Evolutionary conservation across 2,797 vertebrate genomes (phyloP).

Genomic region (Crenuchus spilurus): DNA sequence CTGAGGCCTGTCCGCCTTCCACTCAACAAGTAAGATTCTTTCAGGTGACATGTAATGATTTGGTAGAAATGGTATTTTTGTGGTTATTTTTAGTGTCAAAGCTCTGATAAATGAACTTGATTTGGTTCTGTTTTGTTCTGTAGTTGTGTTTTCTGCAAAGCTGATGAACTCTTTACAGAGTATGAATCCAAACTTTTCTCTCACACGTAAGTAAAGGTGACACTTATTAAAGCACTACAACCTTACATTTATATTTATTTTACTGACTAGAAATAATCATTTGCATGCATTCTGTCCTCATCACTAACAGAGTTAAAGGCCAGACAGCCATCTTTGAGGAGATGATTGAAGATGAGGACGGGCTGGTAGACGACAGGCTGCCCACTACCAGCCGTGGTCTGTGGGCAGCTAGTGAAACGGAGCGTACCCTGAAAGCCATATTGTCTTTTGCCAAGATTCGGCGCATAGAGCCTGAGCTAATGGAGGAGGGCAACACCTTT

Average conservation of each 20-base stretch:
- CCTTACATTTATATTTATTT: background rate
- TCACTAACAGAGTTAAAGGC: conserved; percentile 86
- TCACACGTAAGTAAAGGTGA: conserved; percentile 88
- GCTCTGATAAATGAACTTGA: background rate
- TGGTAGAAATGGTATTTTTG: no score
- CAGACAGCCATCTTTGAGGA: conserved; percentile 98
- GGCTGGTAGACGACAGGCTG: conserved; percentile 91
- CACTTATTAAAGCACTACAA: background rate
- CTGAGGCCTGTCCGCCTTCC: conserved; percentile 90
- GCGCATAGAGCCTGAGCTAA: conserved; percentile 82
- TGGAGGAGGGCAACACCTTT: conserved; percentile 91
- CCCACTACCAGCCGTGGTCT: conserved; percentile 95
- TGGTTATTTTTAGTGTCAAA: background rate
- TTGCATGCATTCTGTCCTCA: background rate
- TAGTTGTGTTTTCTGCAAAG: conserved; percentile 98
- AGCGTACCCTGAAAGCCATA: conserved; percentile 90
- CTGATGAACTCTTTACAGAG: conserved; percentile 95
- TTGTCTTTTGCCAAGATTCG: conserved; percentile 91
- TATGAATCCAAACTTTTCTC: conserved; percentile 98
- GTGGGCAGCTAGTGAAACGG: conserved; percentile 93
- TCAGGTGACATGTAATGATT: background rate
- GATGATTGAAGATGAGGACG: conserved; percentile 98
- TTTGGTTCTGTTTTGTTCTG: conserved; percentile 11
- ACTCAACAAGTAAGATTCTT: conserved; percentile 89
- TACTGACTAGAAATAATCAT: background rate